Evolutionary conservation across 2,797 vertebrate genomes (phyloP), one percentile per base, ranked within the genome.

Genomic region (Lates japonicus): DNA sequence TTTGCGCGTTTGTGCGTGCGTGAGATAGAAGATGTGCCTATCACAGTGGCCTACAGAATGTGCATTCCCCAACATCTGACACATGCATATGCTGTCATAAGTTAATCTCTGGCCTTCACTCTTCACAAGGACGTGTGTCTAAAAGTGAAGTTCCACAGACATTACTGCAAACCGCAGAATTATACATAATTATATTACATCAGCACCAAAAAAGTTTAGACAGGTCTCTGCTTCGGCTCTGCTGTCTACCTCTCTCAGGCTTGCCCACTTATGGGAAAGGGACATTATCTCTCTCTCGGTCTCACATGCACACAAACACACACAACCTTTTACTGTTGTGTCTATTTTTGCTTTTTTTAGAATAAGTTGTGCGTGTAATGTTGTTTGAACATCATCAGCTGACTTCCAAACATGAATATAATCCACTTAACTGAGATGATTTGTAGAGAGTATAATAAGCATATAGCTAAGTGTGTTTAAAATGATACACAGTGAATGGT

Each of bases 151-250:
- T 55, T 66, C 12, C 19, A 4, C 13, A 64, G 22, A 35, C 44
- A 37, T 55, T n/a, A 73, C 63, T 52, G 39, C 35, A 46, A n/a
- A 35, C 17, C 22, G 41, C 42, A 73, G 5, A 83, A 70, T 52
- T 29, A 63, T 14, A 72, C 59, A 65, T 59, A 52, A 72, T 63
- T 73, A 65, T 51, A 74, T 63, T 19, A 46, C 17, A 12, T 10
- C 55, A 48, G 48, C 6, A 14, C 7, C 6, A 58, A 66, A 74
- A 61, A 62, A 3, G 16, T 41, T 51, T 2, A 48, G 31, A 46
- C 9, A 60, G 11, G 29, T 66, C 51, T 57, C 17, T 41, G 22
- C 35, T 39, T 49, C 1, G 61, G 46, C 69, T 52, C 51, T 62
- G 3, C 20, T 33, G 10, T 41, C 55, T 57, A 19, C 0, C 3